Base-by-base conservation (phyloP, 2,888 invertebrate genomes). In the Amphipoea lucens region DNA sequence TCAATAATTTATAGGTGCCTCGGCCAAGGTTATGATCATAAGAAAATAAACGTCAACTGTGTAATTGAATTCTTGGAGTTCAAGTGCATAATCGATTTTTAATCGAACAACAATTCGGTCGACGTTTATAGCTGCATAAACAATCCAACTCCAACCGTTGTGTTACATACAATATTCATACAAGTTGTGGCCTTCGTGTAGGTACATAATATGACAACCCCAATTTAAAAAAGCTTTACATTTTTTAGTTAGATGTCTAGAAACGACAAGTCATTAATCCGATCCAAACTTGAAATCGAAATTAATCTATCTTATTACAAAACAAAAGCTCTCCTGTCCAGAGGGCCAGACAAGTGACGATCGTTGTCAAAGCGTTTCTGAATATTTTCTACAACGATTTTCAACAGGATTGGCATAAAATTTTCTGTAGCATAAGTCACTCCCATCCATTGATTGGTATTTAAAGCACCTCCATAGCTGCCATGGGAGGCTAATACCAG, bases 1-100 rank as follows among this genome's bases (percentile, higher is more conserved):
- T 82, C 42, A 81, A 85, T 83, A 65, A 82, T 79, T 63, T 84
- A 65, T 72, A 69, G 20, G 36, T 20, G 66, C 42, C n/a, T 20
- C 36, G 57, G 65, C 29, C 67, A 72, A 78, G 57, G 67, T 79
- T 84, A 40, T 1, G 48, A 51, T 60, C n/a, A 54, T 74, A 65
- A 76, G 65, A 79, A 81, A 74, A 42, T 60, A 3, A 23, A 57
- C 54, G 40, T 63, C 40, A 76, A 75, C 76, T 67, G 23, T 54
- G 51, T 54, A 78, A 71, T 68, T 68, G 23, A 57, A 82, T 68
- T 68, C 62, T 63, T 42, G 48, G 40, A 85, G 45, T 74, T 82
- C 62, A 62, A 84, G 54, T 68, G 40, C 54, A 67, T 14, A 48
- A 74, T 70, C 14, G 60, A 69, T 51, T 80, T 57, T 72, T 51